Evolutionary conservation across 1,140 invertebrate genomes (phyloP).

Genomic region (Eulimnadia texana): DNA sequence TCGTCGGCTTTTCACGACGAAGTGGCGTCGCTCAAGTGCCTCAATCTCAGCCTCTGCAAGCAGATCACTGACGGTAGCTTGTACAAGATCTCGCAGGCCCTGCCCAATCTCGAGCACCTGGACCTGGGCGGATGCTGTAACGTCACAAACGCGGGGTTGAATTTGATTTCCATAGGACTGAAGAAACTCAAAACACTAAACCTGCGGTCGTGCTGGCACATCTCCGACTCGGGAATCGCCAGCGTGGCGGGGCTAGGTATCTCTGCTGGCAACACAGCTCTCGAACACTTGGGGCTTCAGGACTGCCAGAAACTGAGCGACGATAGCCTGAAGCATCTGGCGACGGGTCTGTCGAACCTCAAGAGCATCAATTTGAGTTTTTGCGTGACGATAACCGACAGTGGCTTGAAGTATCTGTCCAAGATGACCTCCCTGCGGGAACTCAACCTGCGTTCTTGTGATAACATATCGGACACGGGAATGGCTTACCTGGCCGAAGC

Average conservation of each 20-base stretch:
- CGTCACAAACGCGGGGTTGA: conserved; percentile 70
- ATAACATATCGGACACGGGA: conserved; percentile 82
- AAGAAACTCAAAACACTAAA: conserved; percentile 69
- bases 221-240: conserved; percentile 76
- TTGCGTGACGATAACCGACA: conserved; percentile 81
- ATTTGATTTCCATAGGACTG: conserved; percentile 70
- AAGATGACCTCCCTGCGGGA: conserved; percentile 66
- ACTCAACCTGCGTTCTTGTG: conserved; percentile 81
- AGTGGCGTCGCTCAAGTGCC: conserved; percentile 50
- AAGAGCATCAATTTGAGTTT: conserved; percentile 83
- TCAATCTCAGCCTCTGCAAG: conserved; percentile 86
- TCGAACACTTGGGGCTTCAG: conserved; percentile 77
- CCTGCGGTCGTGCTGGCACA: conserved; percentile 76
- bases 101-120: conserved; percentile 74
- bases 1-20: conserved; percentile 61
- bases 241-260: conserved; percentile 60
- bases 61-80: conserved; percentile 78
- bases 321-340: conserved; percentile 69
- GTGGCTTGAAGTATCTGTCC: conserved; percentile 73
- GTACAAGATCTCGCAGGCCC: conserved; percentile 60
- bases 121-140: conserved; percentile 82
- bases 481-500: conserved; percentile 81
- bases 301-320: conserved; percentile 88
- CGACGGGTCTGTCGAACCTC: conserved; percentile 58
- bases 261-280: conserved; percentile 47